Evolutionary conservation across 2,797 vertebrate species (phyloP), one percentile per base, ranked within the genome.

Genomic region (Streptopelia turtur): DNA sequence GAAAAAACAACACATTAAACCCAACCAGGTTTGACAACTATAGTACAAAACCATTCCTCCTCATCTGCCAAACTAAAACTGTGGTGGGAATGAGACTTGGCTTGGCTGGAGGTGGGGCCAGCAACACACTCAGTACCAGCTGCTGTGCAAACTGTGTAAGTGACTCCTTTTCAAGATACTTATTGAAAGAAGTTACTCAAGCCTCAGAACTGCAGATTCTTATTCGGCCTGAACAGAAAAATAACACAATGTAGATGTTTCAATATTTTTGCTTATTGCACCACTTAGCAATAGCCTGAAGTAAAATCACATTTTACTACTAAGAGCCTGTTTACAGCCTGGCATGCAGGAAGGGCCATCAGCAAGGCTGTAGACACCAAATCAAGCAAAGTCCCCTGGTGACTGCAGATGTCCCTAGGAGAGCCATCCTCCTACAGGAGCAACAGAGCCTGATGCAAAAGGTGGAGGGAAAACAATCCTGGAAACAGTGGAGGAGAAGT

Each of bases 111-210:
- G 79, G 3, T 12, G 77, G 74, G 61, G 41, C 50, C 83, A 55
- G 41, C 76, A 87, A 60, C 17, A 50, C 1, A 4, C 39, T 91
- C 0, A 0, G 31, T 61, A 50, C 50, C 7, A 5, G 83, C 35
- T 88, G 81, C 70, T 33, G 5, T 56, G 39, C 50, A 57, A 60
- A 63, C 43, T 33, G 2, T 33, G 53, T 6, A 14, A 72, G 39
- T 52, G 23, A 59, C 30, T 76, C 39, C 30, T 66, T 89, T 79
- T 75, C 70, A 25, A 95, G 61, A 70, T 9, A 13, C 18, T 2
- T 31, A 31, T 8, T 35, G 31, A 72, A 43, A 78, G 53, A 66
- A 28, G 4, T 45, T 84, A 28, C 30, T 86, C n/a, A 47, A 74
- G 47, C 21, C 41, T 74, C 21, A 2, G 18, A 75, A 77, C 59